phyloP scores from a whole-genome alignment of 2,888 invertebrate species.

The Hoplodrina ambigua region DNA sequence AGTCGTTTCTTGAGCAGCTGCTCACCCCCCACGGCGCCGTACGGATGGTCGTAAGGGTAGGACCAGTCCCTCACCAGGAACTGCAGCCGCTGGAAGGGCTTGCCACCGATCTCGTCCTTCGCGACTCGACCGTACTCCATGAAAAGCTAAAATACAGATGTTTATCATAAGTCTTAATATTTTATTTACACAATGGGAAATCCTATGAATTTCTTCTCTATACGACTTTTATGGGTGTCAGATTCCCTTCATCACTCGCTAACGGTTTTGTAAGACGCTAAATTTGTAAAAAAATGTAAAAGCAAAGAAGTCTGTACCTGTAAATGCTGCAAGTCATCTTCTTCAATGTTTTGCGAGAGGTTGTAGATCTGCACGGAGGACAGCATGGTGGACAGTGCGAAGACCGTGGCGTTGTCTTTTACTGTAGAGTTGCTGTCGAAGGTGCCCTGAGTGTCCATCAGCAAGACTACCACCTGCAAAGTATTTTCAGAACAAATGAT shows the following conservation, averaged over 20 bases:
- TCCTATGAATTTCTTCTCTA: no score
- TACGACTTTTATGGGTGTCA: no score
- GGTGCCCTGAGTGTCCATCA: constrained; percentile 99
- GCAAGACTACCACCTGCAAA: constrained; percentile 94
- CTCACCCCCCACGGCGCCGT: constrained; percentile 97
- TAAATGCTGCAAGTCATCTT: constrained; percentile 99
- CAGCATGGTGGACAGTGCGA: constrained; percentile 99
- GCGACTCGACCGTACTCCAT: constrained; percentile 99
- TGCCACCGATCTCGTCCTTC: constrained; percentile 95
- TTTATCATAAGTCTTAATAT: no score
- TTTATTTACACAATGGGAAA: no score
- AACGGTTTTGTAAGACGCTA: no score
- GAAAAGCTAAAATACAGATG: constrained; percentile 92
- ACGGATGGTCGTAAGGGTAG: constrained; percentile 98
- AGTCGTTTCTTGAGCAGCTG: constrained; percentile 96
- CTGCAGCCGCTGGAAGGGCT: constrained; percentile 96
- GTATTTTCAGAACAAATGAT: neutral
- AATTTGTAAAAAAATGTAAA: no score
- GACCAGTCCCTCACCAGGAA: constrained; percentile 99
- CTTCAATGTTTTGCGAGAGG: constrained; percentile 98
- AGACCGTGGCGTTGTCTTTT: constrained; percentile 99
- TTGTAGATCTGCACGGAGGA: constrained; percentile 99
- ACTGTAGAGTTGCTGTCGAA: constrained; percentile 99
- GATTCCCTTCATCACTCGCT: no score
- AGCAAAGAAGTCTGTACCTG: constrained; percentile 90